Conservation (phyloP, 2,888 invertebrate genomes). For the Adelognathus sp. region DNA sequence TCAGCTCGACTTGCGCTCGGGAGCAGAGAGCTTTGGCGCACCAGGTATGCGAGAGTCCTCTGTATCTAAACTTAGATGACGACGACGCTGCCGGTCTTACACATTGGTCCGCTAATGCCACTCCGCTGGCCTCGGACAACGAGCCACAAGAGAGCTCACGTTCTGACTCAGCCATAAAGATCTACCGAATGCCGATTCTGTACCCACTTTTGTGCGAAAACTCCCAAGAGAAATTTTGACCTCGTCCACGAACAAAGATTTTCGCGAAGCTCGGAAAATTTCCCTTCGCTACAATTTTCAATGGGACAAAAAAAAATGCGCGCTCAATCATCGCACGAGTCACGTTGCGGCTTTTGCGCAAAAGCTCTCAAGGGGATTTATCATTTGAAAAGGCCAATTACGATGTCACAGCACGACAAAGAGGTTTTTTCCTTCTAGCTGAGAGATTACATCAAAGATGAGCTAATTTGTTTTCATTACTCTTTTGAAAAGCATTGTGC, state of each 20-base stretch:
- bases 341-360: not conserved
- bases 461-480: not conserved
- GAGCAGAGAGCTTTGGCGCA: constrained; percentile 17
- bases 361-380: not conserved
- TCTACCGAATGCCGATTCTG: not conserved
- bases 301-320: not conserved
- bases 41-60: constrained; percentile 69
- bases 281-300: not conserved
- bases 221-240: not conserved
- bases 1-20: constrained; percentile 71
- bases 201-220: not conserved
- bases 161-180: constrained; percentile 40
- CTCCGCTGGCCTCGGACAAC: constrained; percentile 21
- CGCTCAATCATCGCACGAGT: not conserved
- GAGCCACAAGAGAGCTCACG: constrained; percentile 22
- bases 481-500: no score
- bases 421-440: not conserved
- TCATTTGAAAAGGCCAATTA: constrained; percentile 22
- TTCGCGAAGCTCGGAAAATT: not conserved
- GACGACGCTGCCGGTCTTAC: constrained; percentile 35
- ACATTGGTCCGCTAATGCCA: constrained; percentile 16
- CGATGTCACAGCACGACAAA: constrained; percentile 26
- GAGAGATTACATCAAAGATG: not conserved
- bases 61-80: constrained; percentile 76
- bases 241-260: not conserved